Evolutionary conservation across 2,113 vertebrate genomes (phyloP), one percentile per base, ranked within the genome.

Genomic region (Penelope pileata): DNA sequence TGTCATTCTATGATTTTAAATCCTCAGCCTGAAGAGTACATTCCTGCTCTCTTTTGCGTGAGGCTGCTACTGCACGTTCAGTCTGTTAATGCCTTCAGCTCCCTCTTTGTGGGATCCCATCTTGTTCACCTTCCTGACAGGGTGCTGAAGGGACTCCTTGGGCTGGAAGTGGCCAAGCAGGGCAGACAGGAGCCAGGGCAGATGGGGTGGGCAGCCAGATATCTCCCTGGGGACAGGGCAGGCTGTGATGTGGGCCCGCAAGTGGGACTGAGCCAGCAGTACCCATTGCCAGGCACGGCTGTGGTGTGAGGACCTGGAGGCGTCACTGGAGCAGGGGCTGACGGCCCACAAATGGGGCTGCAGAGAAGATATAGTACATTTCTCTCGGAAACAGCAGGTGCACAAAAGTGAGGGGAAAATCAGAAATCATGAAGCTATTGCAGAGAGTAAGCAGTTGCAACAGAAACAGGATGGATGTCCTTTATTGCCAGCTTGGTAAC

Each of bases 1-100:
- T 40, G 36, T 40, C 26, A 29, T 63, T 63, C 38, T 40, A 8
- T 13, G 60, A 63, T 40, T 63, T 63, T 29, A 40, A 40, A 63
- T 29, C 16, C 38, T 40, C 38, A 29, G 27, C 36, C 60, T 63
- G 17, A 50, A 51, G 27, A 50, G 64, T 70, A 36, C 40, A 19
- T 32, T 76, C 72, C 66, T 64, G 64, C 92, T 92, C 86, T 93
- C 94, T 97, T 62, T 85, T 94, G 94, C 84, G 7, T 56, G 12
- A 85, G 26, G 17, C 23, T 83, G 74, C 58, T 90, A 86, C 79
- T 90, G 88, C 47, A 84, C 4, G 6, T 23, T 40, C 10, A 14
- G 22, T 23, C 40, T 19, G 7, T 22, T 16, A 15, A 15, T 58
- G 6, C 29, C 51, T 54, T 54, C 51, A 63, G 16, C 16, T 8